These are phyloP conservation scores for Hyalella azteca DNA, from an alignment of 2,888 invertebrate genomes.

Conservation along the genomic window DNA sequence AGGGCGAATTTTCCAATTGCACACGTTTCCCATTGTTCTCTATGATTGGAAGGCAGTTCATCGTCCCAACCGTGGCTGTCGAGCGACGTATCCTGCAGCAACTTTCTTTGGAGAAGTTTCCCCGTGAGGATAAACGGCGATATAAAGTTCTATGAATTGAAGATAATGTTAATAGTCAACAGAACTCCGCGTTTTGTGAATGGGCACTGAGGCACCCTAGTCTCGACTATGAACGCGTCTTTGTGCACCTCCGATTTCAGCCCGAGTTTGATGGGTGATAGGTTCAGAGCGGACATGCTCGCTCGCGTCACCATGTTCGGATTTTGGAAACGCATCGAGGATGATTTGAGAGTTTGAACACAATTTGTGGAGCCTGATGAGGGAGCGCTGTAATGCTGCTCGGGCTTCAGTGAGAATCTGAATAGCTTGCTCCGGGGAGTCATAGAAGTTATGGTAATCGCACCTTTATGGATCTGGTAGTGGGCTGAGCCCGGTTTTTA, in stretches of 20 bases:
- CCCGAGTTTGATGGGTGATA: not conserved
- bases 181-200: not conserved
- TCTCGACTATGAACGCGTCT: not conserved
- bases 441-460: too few species aligned
- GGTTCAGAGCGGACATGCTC: not conserved
- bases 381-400: not conserved
- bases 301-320: not conserved
- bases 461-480: too few species aligned
- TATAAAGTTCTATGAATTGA: not conserved
- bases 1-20: not conserved
- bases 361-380: constrained; percentile 1
- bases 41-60: not conserved
- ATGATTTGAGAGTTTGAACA: not conserved
- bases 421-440: not conserved
- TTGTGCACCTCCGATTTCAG: not conserved
- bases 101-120: not conserved
- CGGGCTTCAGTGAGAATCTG: not conserved
- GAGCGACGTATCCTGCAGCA: not conserved
- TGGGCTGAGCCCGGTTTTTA: too few species aligned
- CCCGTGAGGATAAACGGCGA: not conserved
- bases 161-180: not conserved
- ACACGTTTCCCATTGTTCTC: not conserved
- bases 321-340: not conserved
- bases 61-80: not conserved
- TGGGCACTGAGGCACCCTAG: not conserved